Conservation (phyloP, 2,888 invertebrate genomes). For the Ypsolopha scabrella region DNA sequence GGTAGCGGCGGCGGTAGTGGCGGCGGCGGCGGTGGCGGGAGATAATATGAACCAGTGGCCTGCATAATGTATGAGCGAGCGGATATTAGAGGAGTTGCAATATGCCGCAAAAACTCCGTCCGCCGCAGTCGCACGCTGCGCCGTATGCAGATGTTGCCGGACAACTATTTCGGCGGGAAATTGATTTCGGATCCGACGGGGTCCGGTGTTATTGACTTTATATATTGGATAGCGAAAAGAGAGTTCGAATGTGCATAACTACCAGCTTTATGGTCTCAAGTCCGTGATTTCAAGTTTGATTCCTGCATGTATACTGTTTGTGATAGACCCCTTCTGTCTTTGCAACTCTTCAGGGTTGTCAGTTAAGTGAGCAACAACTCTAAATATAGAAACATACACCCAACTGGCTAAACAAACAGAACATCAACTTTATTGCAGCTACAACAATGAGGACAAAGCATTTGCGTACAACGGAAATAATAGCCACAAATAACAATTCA, state of each 20-base stretch:
- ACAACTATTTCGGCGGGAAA: background rate
- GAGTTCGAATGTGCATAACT: no score
- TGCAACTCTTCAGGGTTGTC: no score
- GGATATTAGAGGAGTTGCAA: background rate
- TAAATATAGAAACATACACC: no score
- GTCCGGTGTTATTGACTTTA: background rate
- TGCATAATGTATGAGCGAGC: constrained; percentile 2
- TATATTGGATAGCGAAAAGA: no score
- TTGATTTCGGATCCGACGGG: background rate
- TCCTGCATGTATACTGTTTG: no score
- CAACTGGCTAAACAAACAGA: no score
- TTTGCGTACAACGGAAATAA: background rate
- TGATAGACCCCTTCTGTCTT: no score
- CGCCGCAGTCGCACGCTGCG: background rate
- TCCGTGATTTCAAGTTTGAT: no score
- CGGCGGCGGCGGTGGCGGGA: no score
- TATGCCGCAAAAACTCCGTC: background rate
- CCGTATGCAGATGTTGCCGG: background rate
- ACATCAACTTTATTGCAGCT: background rate
- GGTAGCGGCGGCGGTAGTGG: no score
- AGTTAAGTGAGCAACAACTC: no score
- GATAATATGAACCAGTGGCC: background rate
- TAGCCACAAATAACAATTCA: background rate
- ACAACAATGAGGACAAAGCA: background rate
- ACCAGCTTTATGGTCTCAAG: no score